These are phyloP conservation scores for Cerceris rybyensis DNA, from an alignment of 2,888 invertebrate genomes.

Conservation along the genomic window DNA sequence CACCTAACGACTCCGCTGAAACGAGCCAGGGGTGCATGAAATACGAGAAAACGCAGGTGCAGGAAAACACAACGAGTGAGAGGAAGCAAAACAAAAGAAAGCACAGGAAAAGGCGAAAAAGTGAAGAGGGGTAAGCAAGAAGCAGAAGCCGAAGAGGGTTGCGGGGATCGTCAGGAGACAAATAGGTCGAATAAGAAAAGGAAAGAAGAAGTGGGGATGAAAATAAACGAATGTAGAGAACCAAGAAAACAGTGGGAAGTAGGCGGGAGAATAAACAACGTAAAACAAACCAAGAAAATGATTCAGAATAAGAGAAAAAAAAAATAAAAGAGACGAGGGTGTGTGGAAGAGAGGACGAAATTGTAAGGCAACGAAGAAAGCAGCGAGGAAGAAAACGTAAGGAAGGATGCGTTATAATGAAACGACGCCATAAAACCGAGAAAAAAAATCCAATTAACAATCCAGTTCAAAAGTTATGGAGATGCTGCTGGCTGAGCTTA, in stretches of 20 bases:
- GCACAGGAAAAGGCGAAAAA: slow-evolving; percentile 3
- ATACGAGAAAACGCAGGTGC: background rate
- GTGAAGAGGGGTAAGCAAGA: slow-evolving; percentile 25
- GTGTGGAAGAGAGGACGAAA: slow-evolving; percentile 1
- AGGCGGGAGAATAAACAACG: background rate
- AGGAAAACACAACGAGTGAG: background rate
- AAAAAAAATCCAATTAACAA: slow-evolving; percentile 71
- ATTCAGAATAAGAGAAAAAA: background rate
- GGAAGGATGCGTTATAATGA: slow-evolving; percentile 42
- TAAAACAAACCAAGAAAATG: background rate
- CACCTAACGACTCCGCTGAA: too few species aligned
- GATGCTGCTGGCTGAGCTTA: slow-evolving; percentile 42
- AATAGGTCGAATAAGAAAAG: slow-evolving; percentile 17
- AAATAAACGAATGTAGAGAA: background rate
- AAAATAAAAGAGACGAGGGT: background rate
- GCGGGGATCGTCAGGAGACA: background rate
- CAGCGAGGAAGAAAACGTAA: too few species aligned
- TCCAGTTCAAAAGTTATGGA: slow-evolving; percentile 67
- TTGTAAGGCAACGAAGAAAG: background rate
- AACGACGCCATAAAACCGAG: slow-evolving; percentile 23
- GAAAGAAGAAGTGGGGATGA: too few species aligned
- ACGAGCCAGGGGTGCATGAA: too few species aligned
- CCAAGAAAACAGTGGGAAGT: background rate
- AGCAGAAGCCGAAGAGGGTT: background rate
- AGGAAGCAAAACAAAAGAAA: background rate